These are phyloP conservation scores for Ploceus nigricollis DNA, from an alignment of 2,113 vertebrate genomes.

Conservation along the genomic window DNA sequence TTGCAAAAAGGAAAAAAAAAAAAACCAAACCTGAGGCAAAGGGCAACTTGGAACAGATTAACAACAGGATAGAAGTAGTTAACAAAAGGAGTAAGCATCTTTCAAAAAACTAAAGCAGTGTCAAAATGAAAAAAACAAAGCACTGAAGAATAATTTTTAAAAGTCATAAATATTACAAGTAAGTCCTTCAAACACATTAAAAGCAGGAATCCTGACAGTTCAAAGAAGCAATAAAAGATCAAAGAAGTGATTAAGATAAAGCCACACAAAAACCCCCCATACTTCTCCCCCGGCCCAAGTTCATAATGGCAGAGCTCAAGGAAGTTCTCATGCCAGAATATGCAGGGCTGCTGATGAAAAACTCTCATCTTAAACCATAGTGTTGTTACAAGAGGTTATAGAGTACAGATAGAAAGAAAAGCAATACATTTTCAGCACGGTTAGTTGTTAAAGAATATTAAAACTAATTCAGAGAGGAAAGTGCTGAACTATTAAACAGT, in stretches of 20 bases:
- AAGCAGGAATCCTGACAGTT: neutral
- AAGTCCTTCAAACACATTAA: neutral
- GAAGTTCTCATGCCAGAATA: neutral
- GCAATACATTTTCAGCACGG: neutral
- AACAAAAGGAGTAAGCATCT: neutral
- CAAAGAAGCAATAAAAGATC: neutral
- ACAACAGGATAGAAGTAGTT: neutral
- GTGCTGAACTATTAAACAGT: neutral
- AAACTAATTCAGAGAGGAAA: neutral
- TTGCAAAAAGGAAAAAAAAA: neutral
- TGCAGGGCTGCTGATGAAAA: neutral
- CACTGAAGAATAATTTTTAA: neutral
- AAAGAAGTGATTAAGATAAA: neutral
- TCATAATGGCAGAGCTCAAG: neutral
- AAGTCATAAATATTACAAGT: neutral
- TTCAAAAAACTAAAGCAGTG: neutral
- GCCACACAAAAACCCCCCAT: rapidly evolving
- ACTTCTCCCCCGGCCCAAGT: neutral
- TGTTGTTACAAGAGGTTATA: neutral
- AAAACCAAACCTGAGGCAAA: neutral
- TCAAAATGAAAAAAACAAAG: neutral
- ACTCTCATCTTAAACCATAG: neutral
- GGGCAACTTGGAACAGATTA: neutral
- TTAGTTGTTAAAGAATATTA: neutral
- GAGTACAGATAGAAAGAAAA: neutral